Evolutionary conservation across 2,113 vertebrate genomes (phyloP), one percentile per base, ranked within the genome.

Genomic region (Syrrhaptes paradoxus): DNA sequence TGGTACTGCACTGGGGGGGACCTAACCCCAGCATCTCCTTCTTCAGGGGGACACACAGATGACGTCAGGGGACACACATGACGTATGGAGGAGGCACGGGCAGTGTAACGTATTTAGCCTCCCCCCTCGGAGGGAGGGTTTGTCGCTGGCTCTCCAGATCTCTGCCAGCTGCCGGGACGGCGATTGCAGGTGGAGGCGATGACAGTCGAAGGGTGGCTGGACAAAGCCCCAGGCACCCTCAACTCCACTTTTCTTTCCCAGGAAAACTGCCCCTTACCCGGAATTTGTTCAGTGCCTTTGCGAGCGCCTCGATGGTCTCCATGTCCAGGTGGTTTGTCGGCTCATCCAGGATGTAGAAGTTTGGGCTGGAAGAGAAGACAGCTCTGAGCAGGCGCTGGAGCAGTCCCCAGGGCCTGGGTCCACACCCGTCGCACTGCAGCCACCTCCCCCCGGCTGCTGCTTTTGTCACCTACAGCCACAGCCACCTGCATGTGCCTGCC

Each of bases 301-400:
- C 99, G 68, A 99, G 97, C 6, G 99, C 98, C 96, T 99, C 99
- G 2, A 99, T 99, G 5, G 99, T 99, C 97, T 99, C 99, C 99
- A 99, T 99, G 97, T 99, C 99, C 97, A 99, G 97, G 90, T 99
- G 99, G 97, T 99, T 99, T 14, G 99, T 99, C 1, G 99, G 99
- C 87, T 99, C 99, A 73, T 99, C 99, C 89, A 99, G 98, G 87
- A 99, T 98, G 94, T 99, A 99, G 97, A 99, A 99, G 97, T 99
- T 99, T 38, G 99, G 99, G 82, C 99, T 99, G 93, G 71, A 97
- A 96, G 68, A 81, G 94, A 80, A 96, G 22, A 85, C 6, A 24
- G 72, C 43, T 61, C 46, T 95, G 68, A 92, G 68, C 24, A 68
- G 1, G 15, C 4, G 26, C 6, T 31, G 49, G 20, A 83, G 63